A percentile compares a stretch with the other conserved stretches of the same genome.
These are phyloP conservation scores for Chiloscyllium plagiosum DNA, from an alignment of 2,113 vertebrate species.

Conservation along the genomic window DNA sequence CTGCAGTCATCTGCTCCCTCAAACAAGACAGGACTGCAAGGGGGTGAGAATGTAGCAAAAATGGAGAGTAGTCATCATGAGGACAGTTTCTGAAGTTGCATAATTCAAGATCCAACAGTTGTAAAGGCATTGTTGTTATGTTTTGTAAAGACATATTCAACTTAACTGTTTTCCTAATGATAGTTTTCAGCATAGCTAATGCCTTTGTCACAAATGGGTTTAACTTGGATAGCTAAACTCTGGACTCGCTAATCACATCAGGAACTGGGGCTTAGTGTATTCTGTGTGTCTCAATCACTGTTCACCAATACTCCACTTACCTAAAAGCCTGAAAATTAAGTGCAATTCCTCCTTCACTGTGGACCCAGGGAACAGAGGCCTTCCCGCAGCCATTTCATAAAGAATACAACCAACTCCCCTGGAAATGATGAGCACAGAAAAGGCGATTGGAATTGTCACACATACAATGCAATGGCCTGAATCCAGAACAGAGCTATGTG, in stretches of 20 bases:
- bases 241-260: not conserved
- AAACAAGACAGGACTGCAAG: too few species aligned
- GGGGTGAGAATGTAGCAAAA: too few species aligned
- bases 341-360: constrained; percentile 92
- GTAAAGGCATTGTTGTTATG: not conserved
- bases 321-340: constrained; percentile 78
- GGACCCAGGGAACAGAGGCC: constrained; percentile 89
- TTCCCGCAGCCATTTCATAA: constrained; percentile 88
- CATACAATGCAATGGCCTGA: not conserved
- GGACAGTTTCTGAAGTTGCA: too few species aligned
- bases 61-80: too few species aligned
- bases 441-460: not conserved
- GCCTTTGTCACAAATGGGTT: not conserved
- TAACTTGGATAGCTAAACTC: not conserved
- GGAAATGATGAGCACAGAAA: constrained; percentile 7
- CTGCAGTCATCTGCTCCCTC: too few species aligned
- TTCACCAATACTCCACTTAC: constrained; percentile 51
- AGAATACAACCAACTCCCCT: constrained; percentile 94
- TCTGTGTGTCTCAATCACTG: constrained; percentile 6
- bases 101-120: too few species aligned
- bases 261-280: not conserved
- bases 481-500: not conserved
- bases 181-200: not conserved
- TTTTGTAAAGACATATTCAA: not conserved
- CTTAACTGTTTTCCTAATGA: not conserved